Conservation (phyloP, 37 sponge, comb jelly and placozoan genomes). For the Ephydatia muelleri region DNA sequence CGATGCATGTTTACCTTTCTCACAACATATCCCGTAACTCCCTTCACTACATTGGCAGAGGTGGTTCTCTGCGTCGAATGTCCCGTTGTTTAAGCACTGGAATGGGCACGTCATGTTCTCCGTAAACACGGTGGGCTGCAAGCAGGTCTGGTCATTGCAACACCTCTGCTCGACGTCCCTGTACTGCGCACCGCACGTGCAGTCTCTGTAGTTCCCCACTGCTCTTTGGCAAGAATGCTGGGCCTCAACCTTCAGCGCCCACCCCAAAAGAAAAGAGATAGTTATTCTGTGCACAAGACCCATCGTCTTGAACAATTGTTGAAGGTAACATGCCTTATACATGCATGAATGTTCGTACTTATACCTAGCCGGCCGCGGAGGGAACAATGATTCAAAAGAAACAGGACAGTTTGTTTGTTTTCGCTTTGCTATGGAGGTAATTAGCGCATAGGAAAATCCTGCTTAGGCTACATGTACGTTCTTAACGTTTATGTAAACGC, state of each 20-base stretch:
- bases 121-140: constrained; percentile 16
- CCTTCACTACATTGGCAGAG: constrained; percentile 14
- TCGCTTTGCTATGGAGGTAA: too few species aligned
- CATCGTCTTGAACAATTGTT: too few species aligned
- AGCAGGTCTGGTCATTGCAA: constrained; percentile 32
- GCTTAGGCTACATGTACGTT: too few species aligned
- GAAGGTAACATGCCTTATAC: too few species aligned
- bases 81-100: constrained; percentile 54
- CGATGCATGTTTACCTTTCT: constrained; percentile 41
- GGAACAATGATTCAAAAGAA: too few species aligned
- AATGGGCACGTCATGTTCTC: constrained; percentile 36
- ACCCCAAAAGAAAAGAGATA: neutral
- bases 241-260: neutral
- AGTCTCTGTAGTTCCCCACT: constrained; percentile 25
- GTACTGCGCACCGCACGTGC: constrained; percentile 38
- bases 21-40: constrained; percentile 56
- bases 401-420: too few species aligned
- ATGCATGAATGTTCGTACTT: too few species aligned
- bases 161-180: constrained; percentile 40
- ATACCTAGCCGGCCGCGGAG: too few species aligned
- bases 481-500: too few species aligned
- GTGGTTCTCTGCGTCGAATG: neutral
- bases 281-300: neutral
- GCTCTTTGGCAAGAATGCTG: neutral
- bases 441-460: too few species aligned